These are phyloP conservation scores for Vanessa atalanta DNA, from an alignment of 1,140 invertebrate genomes.

Conservation along the genomic window DNA sequence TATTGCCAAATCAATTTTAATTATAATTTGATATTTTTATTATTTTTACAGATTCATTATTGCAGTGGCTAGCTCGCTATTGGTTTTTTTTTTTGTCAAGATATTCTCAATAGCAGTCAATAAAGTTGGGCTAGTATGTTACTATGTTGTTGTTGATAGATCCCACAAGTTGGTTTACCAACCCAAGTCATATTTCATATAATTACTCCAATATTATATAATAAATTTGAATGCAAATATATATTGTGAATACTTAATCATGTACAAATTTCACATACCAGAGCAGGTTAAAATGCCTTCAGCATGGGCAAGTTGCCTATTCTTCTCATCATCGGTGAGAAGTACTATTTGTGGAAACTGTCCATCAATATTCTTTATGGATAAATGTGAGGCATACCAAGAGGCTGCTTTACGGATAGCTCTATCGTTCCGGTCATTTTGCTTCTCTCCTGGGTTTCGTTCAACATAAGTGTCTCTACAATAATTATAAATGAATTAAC, in stretches of 20 bases:
- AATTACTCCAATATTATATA: no score
- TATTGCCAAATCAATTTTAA: no score
- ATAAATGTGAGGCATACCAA: constrained; percentile 90
- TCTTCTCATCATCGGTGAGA: constrained; percentile 93
- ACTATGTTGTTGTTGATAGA: no score
- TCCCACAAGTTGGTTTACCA: no score
- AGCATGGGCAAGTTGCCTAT: constrained; percentile 86
- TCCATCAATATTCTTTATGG: constrained; percentile 65
- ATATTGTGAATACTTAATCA: not conserved
- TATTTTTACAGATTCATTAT: no score
- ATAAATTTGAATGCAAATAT: no score
- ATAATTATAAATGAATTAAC: constrained; percentile 26
- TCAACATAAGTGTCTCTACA: constrained; percentile 93
- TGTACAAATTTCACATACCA: constrained; percentile 74
- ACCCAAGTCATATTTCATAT: no score
- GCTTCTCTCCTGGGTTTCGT: constrained; percentile 88
- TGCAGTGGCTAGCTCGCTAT: no score
- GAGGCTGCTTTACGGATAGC: constrained; percentile 89
- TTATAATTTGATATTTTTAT: no score
- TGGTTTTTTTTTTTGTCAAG: no score
- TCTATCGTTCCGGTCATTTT: constrained; percentile 96
- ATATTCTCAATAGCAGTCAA: no score
- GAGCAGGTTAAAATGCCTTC: constrained; percentile 86
- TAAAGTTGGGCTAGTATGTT: no score
- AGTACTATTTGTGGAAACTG: constrained; percentile 86